Evolutionary conservation across 2,888 invertebrate genomes (phyloP), one percentile per base, ranked within the genome.

Genomic region (Epiblema foenella): DNA sequence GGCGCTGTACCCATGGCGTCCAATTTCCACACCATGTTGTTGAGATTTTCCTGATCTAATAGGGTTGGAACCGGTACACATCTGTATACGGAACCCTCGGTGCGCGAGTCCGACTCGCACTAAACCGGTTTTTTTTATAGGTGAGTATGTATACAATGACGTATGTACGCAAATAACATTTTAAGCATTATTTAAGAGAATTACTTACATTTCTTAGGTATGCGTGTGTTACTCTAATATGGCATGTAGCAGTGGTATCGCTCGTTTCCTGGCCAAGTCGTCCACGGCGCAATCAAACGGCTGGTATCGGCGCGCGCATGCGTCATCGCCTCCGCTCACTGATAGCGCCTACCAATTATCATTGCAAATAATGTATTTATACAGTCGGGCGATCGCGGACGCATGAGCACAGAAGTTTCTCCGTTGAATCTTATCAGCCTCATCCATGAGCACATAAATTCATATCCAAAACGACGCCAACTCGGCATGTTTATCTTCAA

Each of bases 271-370:
- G 85, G 81, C 69, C 66, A 66, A 64, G 66, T 66, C 46, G 58
- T 69, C 46, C 64, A 66, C 69, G 39, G 57, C 65, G 65, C 68
- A 71, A 73, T 68, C 73, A 69, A 60, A 62, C 67, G 56, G 64
- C 70, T 65, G 73, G 57, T 75, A 88, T 87, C 87, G 81, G 82
- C 81, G 79, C 80, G 84, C 85, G 86, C 86, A 93, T 93, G 93
- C 93, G 93, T 93, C 93, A 93, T 90, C 88, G 84, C 89, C 90
- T 89, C 89, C 86, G 86, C 89, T 83, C 78, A 81, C 87, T 91
- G 93, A 93, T 93, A 93, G 90, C 86, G 86, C 84, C 86, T 84
- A 84, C 85, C 87, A 91, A 92, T 93, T 92, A 93, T 93, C 92
- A 93, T 91, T 91, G 92, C 93, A 91, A 93, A 93, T 93, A 90